Base-by-base conservation (phyloP, 64 coral and sea anemone genomes). In the Hydrozoanthus tunicans region DNA sequence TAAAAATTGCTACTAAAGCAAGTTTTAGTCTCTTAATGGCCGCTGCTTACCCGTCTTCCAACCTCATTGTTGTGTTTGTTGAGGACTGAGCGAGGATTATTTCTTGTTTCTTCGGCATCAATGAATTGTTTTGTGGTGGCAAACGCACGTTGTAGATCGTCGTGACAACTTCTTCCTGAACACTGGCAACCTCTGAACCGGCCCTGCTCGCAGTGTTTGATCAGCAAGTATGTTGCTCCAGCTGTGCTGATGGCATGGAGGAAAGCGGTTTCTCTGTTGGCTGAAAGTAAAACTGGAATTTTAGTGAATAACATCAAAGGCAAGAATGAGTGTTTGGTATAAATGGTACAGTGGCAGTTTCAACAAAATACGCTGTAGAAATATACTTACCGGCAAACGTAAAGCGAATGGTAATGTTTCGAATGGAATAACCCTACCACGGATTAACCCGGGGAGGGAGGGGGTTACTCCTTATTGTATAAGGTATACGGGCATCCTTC, bases 181-280 rank as follows among this genome's bases (percentile, higher is more conserved):
- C 94, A 96, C 11, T 56, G 53, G 70, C 94, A 96, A 9, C 81
- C 86, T 15, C 77, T 82, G 6, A 96, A 83, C 25, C 81, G 79
- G 27, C 77, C 24, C 17, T 80, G 66, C 3, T 82, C 65, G 52
- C 94, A 96, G 54, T 85, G 82, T 51, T 56, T 58, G 25, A 90
- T 91, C 12, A 96, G 74, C 70, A 76, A 76, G 77, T 96, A 93
- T 4, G 94, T 96, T 7, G 91, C 82, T 4, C 88, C 94, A 5
- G 94, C 94, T 6, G 81, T 26, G 63, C 94, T 93, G 6, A 96
- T 93, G 15, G 90, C 91, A 24, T 96, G 94, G 7, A 93, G 77
- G 53, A 96, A 88, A 51, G 94, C 91, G 58, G 92, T 93, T 80
- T 96, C 94, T 59, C 57, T 90, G 90, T 93, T 96, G 67, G 89